Conservation (phyloP, 2,113 vertebrate genomes). For the Prochilodus magdalenae region DNA sequence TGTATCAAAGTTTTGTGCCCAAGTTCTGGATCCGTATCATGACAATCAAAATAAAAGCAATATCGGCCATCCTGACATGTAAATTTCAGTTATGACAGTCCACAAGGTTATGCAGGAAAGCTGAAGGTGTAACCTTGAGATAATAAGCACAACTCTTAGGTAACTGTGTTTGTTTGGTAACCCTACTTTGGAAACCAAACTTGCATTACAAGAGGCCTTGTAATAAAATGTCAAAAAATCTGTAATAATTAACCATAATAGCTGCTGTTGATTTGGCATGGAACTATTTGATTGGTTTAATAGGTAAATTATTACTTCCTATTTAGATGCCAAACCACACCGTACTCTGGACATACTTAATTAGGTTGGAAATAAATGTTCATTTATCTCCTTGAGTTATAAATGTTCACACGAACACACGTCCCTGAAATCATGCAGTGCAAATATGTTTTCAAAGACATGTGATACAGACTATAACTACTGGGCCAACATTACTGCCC, state of each 20-base stretch:
- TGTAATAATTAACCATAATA: no score
- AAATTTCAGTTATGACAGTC: neutral
- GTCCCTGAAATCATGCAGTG: neutral
- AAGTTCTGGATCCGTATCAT: neutral
- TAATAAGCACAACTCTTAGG: neutral
- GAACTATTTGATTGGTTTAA: neutral
- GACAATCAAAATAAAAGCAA: neutral
- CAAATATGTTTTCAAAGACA: neutral
- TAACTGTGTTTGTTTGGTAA: no score
- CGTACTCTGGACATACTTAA: neutral
- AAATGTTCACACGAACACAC: neutral
- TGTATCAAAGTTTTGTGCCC: neutral
- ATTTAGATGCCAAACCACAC: neutral
- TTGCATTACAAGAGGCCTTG: no score
- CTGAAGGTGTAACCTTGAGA: neutral
- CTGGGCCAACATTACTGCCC: neutral
- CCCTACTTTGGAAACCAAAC: no score
- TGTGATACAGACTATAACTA: slow-evolving; percentile 13
- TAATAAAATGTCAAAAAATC: no score
- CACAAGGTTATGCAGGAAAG: neutral
- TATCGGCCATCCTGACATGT: neutral
- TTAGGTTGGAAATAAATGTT: neutral
- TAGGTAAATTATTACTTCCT: neutral
- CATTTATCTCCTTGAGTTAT: neutral
- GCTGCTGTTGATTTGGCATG: neutral